Evolutionary conservation across 2,888 invertebrate species (phyloP).

Genomic region (Metopia argyrocephala): DNA sequence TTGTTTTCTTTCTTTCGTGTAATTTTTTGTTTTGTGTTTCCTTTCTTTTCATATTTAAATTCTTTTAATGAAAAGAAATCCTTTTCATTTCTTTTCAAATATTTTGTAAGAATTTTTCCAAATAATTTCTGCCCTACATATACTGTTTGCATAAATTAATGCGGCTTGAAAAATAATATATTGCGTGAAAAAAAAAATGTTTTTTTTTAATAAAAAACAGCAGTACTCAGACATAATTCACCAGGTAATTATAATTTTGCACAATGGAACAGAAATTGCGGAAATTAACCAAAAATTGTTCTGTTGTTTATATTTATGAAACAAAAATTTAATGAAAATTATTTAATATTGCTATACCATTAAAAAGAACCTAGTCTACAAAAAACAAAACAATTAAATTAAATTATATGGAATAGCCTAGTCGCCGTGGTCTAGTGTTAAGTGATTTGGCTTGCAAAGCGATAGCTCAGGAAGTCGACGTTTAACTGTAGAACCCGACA

Average conservation of each 20-base stretch:
- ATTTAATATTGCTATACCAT: too few species aligned
- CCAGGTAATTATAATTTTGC: not conserved
- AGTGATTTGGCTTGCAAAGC: too few species aligned
- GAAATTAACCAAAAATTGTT: too few species aligned
- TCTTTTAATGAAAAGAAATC: not conserved
- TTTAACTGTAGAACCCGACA: too few species aligned
- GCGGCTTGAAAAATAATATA: not conserved
- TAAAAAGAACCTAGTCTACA: too few species aligned
- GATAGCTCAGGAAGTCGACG: too few species aligned
- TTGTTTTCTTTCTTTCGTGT: conserved; percentile 14
- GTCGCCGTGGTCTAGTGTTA: too few species aligned
- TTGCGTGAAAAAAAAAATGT: not conserved
- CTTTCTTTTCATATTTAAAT: not conserved
- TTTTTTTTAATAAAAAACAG: not conserved
- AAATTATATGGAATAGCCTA: too few species aligned
- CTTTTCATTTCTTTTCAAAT: not conserved
- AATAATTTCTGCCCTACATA: conserved; percentile 24
- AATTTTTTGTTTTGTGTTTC: not conserved
- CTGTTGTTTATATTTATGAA: too few species aligned
- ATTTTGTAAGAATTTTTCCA: not conserved
- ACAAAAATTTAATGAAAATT: too few species aligned
- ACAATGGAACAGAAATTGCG: too few species aligned
- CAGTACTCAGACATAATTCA: not conserved
- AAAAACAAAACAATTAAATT: too few species aligned
- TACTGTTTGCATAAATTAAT: conserved; percentile 14